Evolutionary conservation across 1,140 invertebrate genomes (phyloP), one percentile per base, ranked within the genome.

Genomic region (Pristionchus pacificus): DNA sequence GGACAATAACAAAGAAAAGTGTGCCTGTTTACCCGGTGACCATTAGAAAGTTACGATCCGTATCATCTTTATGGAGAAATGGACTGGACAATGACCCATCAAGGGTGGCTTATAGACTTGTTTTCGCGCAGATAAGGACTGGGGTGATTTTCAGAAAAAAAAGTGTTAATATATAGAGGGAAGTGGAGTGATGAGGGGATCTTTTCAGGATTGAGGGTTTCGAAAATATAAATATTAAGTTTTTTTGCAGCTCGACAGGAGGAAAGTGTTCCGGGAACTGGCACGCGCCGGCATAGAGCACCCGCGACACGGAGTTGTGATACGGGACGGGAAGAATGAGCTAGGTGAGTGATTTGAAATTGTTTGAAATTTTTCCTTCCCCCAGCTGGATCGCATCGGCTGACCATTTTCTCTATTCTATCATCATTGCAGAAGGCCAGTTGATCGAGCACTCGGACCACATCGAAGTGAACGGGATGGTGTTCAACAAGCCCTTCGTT

Each of bases 401-500:
- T 57, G 55, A 19, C 55, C 60, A 61, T 27, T 27, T 6, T 61
- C 10, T 61, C 60, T 13, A 61, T 61, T 24, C 10, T 27, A 61
- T 30, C 24, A 57, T 24, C 55, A 15, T 79, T 33, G 38, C 76
- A 92, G 92, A 94, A 86, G 91, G 93, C 84, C 91, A 94, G 82
- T 86, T 98, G 31, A 90, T 95, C 24, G 96, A 99, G 85, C 93
- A 91, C 1, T 96, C 98, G 84, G 97, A 99, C 87, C 93, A 97
- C 79, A 95, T 99, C 13, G 96, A 98, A 86, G 93, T 99, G 2
- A 95, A 97, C 85, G 95, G 95, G 2, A 89, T 93, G 28, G 90
- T 92, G 1, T 98, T 99, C 82, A 96, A 97, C 83, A 98, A 81
- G 84, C 97, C 97, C 0, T 99, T 99, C 87, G 97, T 99, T 0